phyloP scores from a whole-genome alignment of 2,113 vertebrate genomes.

The Microcebus jonahi region DNA sequence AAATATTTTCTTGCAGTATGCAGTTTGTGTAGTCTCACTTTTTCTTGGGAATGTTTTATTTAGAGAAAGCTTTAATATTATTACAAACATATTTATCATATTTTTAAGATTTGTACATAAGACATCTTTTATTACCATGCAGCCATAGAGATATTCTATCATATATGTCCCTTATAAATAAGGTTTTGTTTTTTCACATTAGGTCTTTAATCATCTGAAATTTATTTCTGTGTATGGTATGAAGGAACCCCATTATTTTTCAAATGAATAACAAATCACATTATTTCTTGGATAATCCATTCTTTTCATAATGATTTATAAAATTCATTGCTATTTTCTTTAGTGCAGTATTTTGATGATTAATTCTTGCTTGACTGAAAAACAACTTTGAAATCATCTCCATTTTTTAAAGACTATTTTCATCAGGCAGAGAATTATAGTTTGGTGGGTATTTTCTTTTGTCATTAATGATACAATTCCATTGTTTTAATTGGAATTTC shows the following conservation, averaged over 20 bases:
- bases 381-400: conserved; percentile 5
- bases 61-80: neutral
- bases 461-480: neutral
- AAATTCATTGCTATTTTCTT: neutral
- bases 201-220: conserved; percentile 19
- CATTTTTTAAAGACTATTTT: neutral
- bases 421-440: neutral
- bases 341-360: neutral
- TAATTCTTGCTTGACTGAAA: conserved; percentile 39
- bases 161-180: neutral
- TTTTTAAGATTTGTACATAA: neutral
- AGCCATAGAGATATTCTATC: neutral
- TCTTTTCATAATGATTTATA: conserved; percentile 53
- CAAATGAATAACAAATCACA: conserved; percentile 14
- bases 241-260: conserved; percentile 17
- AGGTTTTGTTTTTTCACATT: neutral
- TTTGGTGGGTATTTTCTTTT: neutral
- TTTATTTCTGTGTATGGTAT: neutral
- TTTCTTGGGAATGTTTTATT: neutral
- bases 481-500: neutral
- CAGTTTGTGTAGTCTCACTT: neutral
- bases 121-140: neutral
- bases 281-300: neutral
- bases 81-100: neutral
- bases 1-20: neutral